Conservation (phyloP, 2,888 invertebrate species). For the Cheilosia vernalis region DNA sequence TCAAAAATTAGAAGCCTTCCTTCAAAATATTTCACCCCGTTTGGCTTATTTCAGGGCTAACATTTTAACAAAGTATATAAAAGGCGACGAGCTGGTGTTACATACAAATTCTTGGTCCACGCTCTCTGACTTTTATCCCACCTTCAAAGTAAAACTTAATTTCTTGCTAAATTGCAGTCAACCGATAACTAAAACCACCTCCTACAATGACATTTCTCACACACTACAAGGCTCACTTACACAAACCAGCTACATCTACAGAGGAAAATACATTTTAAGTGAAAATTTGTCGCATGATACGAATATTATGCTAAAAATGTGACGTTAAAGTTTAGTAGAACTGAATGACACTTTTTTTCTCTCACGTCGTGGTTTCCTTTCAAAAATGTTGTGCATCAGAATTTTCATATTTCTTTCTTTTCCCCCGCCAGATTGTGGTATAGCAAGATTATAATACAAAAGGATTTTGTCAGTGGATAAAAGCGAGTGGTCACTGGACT, state of each 20-base stretch:
- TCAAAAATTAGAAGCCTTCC: no score
- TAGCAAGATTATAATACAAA: slow-evolving; percentile 49
- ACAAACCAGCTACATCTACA: neutral
- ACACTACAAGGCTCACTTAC: no score
- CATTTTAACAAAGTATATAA: no score
- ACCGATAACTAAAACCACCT: no score
- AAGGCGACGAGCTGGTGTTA: no score
- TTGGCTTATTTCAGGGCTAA: no score
- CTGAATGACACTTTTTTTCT: slow-evolving; percentile 18
- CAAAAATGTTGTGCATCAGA: neutral
- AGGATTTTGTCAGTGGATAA: slow-evolving; percentile 69
- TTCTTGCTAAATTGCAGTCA: no score
- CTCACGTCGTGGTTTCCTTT: slow-evolving; percentile 34
- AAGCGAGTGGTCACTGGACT: slow-evolving; percentile 59
- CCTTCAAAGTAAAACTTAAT: no score
- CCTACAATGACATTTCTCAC: no score
- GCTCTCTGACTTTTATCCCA: no score
- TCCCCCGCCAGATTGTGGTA: slow-evolving; percentile 18
- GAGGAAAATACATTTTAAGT: slow-evolving; percentile 35
- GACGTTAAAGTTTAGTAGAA: slow-evolving; percentile 50
- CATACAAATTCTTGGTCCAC: no score
- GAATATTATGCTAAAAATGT: slow-evolving; percentile 46
- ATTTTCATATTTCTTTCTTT: neutral
- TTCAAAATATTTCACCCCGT: no score
- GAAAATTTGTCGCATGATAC: slow-evolving; percentile 60